phyloP scores from a whole-genome alignment of 1,140 invertebrate genomes.

The Calosoma granatense region DNA sequence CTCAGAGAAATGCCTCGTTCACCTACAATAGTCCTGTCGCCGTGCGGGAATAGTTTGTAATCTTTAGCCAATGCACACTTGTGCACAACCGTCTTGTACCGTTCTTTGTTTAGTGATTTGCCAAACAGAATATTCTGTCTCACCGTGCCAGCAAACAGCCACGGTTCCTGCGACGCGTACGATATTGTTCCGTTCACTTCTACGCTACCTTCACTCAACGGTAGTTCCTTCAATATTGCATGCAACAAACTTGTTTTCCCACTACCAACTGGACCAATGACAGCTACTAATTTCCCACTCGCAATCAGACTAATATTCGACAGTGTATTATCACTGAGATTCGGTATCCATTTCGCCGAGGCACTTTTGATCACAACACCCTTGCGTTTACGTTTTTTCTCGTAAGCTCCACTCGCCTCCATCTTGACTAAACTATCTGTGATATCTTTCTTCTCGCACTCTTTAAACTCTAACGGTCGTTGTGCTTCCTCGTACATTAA shows the following conservation, averaged over 20 bases:
- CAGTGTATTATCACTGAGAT: slow-evolving; percentile 43
- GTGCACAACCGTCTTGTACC: slow-evolving; percentile 62
- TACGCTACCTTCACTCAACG: slow-evolving; percentile 41
- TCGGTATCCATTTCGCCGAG: slow-evolving; percentile 47
- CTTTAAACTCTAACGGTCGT: slow-evolving; percentile 23
- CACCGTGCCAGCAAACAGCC: slow-evolving; percentile 69
- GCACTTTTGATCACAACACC: slow-evolving; percentile 40
- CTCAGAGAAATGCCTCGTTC: slow-evolving; percentile 77
- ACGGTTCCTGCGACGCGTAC: slow-evolving; percentile 83
- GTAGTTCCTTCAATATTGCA: slow-evolving; percentile 67
- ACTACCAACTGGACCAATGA: slow-evolving; percentile 71
- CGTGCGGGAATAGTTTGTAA: slow-evolving; percentile 57
- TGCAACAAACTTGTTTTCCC: slow-evolving; percentile 77
- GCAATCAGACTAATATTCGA: slow-evolving; percentile 51
- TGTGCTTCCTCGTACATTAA: slow-evolving; percentile 39
- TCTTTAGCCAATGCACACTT: slow-evolving; percentile 67
- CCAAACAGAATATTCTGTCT: slow-evolving; percentile 87
- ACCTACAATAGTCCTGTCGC: slow-evolving; percentile 79
- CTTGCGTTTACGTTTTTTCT: slow-evolving; percentile 3
- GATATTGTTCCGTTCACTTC: slow-evolving; percentile 64
- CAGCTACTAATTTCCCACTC: slow-evolving; percentile 53
- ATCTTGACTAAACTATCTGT: slow-evolving; percentile 1
- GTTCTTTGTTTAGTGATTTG: slow-evolving; percentile 52
- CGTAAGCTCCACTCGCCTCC: not conserved
- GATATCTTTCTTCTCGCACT: slow-evolving; percentile 17